Base-by-base conservation (phyloP, 2,888 invertebrate species). In the Lomographa bimaculata region DNA sequence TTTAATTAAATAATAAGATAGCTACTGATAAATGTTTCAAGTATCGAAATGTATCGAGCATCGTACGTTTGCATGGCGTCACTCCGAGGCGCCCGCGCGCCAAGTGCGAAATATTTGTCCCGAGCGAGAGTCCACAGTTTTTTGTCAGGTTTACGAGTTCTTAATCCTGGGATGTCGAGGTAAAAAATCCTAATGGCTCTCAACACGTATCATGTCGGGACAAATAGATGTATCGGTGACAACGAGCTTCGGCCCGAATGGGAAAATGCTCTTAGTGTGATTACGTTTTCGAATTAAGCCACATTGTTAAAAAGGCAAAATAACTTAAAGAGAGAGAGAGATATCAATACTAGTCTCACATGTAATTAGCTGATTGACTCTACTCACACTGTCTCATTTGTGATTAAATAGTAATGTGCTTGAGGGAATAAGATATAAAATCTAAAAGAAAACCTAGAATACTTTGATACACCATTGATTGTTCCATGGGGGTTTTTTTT, bases 101-200 rank as follows among this genome's bases (percentile, higher is more conserved):
- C 60, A 57, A 70, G 68, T 70, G 75, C 75, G 66, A 73, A 76
- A 71, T 66, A 60, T 63, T 58, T 54, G 50, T 42, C 55, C 20
- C 24, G 27, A 23, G 28, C 35, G 37, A 39, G 42, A 35, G 19
- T 44, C 51, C 46, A 54, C 51, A 52, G 54, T 57, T 68, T 65
- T 65, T 68, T 61, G 52, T 54, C 27, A 29, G 47, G 40, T 58
- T 57, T 54, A 64, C 57, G 54, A 62, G 60, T 57, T 56, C 50
- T 61, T 64, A 63, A 65, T 62, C 60, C 68, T 50, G 54, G 54
- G 61, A 59, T 50, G 64, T 11, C n/a, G 19, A n/a, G 3, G 19
- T 1, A 58, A 69, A 61, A 65, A 63, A 53, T 7, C 43, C 57
- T 65, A 62, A 69, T 68, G 71, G 64, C 46, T 40, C 59, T 54